These are phyloP conservation scores for Chionoecetes opilio DNA, from an alignment of 1,140 invertebrate species.

Conservation along the genomic window DNA sequence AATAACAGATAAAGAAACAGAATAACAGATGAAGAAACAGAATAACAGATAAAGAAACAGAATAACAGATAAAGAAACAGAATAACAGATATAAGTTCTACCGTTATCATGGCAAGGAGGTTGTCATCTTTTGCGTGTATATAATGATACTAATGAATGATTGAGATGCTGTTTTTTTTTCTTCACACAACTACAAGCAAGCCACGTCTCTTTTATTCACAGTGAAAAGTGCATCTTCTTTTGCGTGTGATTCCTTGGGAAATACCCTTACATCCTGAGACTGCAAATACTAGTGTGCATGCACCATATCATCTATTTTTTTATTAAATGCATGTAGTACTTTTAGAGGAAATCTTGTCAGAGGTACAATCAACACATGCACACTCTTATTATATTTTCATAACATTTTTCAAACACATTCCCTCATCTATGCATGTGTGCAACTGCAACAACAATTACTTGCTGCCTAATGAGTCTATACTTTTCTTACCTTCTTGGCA, in stretches of 20 bases:
- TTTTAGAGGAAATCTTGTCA: background rate
- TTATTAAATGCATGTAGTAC: background rate
- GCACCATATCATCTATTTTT: background rate
- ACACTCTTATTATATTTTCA: background rate
- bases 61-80: background rate
- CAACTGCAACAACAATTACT: background rate
- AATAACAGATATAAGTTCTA: no score
- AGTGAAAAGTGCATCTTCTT: background rate
- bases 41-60: background rate
- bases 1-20: no score
- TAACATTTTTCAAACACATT: slow-evolving; percentile 13
- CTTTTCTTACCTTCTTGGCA: slow-evolving; percentile 46
- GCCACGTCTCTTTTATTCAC: background rate
- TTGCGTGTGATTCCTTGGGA: background rate
- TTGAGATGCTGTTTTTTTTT: no score
- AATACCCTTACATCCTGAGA: background rate
- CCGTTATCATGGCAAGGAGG: no score
- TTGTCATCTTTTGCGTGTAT: no score
- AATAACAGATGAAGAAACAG: no score
- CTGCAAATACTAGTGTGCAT: background rate
- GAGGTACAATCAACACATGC: slow-evolving; percentile 5
- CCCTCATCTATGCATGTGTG: background rate
- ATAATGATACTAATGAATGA: no score
- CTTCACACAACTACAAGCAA: background rate
- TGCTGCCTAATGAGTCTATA: background rate